These are phyloP conservation scores for Balanococcus diminutus DNA, from an alignment of 2,888 invertebrate species.

Conservation along the genomic window DNA sequence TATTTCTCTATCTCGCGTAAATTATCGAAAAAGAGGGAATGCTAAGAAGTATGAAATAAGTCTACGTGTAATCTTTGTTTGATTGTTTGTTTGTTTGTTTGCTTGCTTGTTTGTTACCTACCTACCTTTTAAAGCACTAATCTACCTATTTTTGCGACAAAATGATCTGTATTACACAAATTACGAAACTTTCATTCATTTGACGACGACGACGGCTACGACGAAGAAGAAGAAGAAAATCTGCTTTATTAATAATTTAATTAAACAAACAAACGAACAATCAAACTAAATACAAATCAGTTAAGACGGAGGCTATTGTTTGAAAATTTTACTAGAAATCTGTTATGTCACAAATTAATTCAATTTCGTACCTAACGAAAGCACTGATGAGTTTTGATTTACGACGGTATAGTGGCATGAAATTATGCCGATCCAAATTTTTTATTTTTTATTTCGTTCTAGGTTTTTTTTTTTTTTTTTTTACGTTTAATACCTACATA, in stretches of 20 bases:
- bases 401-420: not conserved
- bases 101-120: not conserved
- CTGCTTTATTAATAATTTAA: too few relatives aligned
- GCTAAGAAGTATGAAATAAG: not conserved
- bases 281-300: not conserved
- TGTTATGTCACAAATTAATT: not conserved
- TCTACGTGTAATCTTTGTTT: not conserved
- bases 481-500: not conserved
- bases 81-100: not conserved
- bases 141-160: not conserved
- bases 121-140: not conserved
- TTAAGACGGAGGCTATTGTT: not conserved
- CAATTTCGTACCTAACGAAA: not conserved
- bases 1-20: not conserved
- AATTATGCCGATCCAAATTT: not conserved
- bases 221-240: not conserved
- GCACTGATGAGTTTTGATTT: not conserved
- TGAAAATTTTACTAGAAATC: not conserved
- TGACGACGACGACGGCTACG: not conserved
- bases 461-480: not conserved
- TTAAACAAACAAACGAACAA: too few relatives aligned
- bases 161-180: slow-evolving; percentile 21
- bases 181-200: slow-evolving; percentile 40
- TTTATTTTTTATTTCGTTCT: slow-evolving; percentile 18
- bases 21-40: not conserved